phyloP scores from a whole-genome alignment of 2,113 vertebrate species.

The Toxotes jaculatrix region DNA sequence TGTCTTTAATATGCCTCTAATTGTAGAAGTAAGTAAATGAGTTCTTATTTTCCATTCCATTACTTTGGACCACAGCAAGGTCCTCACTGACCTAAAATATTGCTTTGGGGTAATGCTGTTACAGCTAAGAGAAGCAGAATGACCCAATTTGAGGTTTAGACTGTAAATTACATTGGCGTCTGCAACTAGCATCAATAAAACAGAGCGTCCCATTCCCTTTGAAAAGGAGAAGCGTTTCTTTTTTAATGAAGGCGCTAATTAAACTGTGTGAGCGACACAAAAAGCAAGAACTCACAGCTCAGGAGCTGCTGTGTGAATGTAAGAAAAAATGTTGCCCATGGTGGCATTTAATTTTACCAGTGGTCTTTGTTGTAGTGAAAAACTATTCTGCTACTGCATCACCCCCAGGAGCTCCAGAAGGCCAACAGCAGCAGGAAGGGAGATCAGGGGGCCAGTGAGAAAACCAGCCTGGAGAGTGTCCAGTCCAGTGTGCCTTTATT shows the following conservation, averaged over 20 bases:
- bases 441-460: constrained; percentile 81
- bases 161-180: constrained; percentile 86
- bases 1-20: constrained; percentile 82
- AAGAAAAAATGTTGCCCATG: constrained; percentile 1
- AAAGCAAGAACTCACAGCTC: constrained; percentile 17
- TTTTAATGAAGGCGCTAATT: constrained; percentile 82
- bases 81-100: constrained; percentile 69
- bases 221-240: constrained; percentile 74
- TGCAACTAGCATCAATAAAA: constrained; percentile 82
- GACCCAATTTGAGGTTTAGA: constrained; percentile 85
- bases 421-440: constrained; percentile 80
- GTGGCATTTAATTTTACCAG: neutral
- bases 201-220: constrained; percentile 70
- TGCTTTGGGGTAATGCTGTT: constrained; percentile 68
- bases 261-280: constrained; percentile 65
- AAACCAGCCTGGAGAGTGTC: constrained; percentile 77
- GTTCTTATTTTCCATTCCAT: constrained; percentile 85
- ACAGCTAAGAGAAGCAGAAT: constrained; percentile 75
- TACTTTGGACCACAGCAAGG: constrained; percentile 81
- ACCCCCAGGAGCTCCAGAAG: constrained; percentile 86
- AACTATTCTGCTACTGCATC: neutral
- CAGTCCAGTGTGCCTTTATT: constrained; percentile 80
- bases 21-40: constrained; percentile 82
- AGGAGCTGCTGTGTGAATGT: constrained; percentile 41
- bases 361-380: constrained; percentile 19